A percentile compares a stretch with the other conserved stretches of the same genome.
Conservation (phyloP, 2,888 invertebrate genomes). For the Tupiocoris notatus region DNA sequence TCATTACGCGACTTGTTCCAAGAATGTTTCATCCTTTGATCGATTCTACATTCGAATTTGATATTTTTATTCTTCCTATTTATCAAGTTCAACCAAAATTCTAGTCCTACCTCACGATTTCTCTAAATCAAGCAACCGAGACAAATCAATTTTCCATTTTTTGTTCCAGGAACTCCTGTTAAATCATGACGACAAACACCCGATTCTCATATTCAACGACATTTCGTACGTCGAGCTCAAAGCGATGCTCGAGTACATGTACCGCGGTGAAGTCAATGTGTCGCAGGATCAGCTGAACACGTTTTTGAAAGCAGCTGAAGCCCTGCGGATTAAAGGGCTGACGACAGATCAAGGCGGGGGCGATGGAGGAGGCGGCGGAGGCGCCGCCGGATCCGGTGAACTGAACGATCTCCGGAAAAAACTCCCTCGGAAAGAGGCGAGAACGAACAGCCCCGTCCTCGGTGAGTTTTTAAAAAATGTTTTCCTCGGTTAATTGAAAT, state of each 20-base stretch:
- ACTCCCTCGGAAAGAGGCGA: slow-evolving; percentile 21
- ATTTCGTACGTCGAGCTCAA: slow-evolving; percentile 86
- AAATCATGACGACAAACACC: slow-evolving; percentile 58
- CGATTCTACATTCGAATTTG: too few relatives aligned
- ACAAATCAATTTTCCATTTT: not conserved
- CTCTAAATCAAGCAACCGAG: too few relatives aligned
- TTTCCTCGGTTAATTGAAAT: too few relatives aligned
- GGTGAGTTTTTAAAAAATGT: slow-evolving; percentile 5
- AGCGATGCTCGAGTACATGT: slow-evolving; percentile 94
- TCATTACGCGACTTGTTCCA: too few relatives aligned
- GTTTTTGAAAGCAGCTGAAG: slow-evolving; percentile 54
- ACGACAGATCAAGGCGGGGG: slow-evolving; percentile 47
- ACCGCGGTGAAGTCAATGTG: slow-evolving; percentile 88
- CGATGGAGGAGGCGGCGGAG: slow-evolving; percentile 26
- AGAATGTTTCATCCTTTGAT: too few relatives aligned
- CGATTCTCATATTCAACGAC: slow-evolving; percentile 87
- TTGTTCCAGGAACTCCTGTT: slow-evolving; percentile 41
- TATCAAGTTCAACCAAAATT: too few relatives aligned
- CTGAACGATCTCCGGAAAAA: slow-evolving; percentile 29
- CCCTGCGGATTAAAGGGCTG: slow-evolving; percentile 45
- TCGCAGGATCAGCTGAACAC: slow-evolving; percentile 88
- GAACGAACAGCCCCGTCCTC: slow-evolving; percentile 32
- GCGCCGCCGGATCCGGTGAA: too few relatives aligned
- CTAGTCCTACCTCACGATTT: too few relatives aligned
- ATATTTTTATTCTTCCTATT: too few relatives aligned